Conservation (phyloP, 2,113 vertebrate species). For the Heterochromis multidens region DNA sequence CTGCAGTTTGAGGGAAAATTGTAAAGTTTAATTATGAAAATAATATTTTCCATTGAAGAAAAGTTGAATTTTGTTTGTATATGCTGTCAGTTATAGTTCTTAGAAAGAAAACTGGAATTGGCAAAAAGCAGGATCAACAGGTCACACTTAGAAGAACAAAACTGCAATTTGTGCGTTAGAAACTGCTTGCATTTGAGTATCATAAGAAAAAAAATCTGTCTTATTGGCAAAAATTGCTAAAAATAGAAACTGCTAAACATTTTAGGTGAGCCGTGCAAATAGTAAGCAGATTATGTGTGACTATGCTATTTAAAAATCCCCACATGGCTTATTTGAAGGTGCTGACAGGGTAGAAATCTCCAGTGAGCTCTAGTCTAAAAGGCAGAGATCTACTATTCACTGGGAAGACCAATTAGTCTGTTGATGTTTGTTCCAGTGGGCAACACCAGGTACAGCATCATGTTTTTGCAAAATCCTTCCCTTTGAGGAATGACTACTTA, state of each 20-base stretch:
- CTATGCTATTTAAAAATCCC: slow-evolving; percentile 14
- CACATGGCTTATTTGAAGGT: slow-evolving; percentile 14
- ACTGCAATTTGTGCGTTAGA: neutral
- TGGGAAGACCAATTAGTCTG: neutral
- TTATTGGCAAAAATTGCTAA: slow-evolving; percentile 31
- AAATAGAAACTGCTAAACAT: slow-evolving; percentile 39
- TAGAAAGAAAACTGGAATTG: no score
- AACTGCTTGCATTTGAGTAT: slow-evolving; percentile 34
- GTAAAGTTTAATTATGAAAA: no score
- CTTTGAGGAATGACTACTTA: neutral
- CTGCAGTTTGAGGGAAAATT: no score
- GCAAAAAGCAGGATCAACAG: neutral
- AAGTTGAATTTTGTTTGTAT: no score
- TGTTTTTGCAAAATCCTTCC: neutral
- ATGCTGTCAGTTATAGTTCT: neutral
- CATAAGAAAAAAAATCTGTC: slow-evolving; percentile 31
- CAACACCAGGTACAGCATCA: neutral
- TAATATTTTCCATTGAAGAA: no score
- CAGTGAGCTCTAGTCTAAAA: neutral
- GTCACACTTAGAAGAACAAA: neutral
- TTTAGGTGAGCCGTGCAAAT: slow-evolving; percentile 20
- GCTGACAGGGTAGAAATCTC: slow-evolving; percentile 33
- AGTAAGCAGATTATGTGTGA: neutral
- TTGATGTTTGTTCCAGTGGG: slow-evolving; percentile 9
- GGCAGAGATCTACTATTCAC: neutral